Conservation (phyloP, 2,113 vertebrate species). For the Myrmecophaga tridactyla region DNA sequence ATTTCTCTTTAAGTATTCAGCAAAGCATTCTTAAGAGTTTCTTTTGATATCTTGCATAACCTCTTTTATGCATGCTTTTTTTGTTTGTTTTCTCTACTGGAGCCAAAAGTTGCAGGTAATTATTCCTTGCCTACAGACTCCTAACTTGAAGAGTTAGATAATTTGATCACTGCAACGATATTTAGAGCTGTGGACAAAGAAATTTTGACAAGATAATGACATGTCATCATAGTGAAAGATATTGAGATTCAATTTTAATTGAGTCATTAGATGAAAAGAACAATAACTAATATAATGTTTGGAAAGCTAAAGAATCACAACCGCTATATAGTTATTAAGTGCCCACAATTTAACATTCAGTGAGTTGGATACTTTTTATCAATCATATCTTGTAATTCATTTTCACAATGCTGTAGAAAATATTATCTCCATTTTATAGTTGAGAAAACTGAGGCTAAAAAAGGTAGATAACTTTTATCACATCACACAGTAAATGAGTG, state of each 20-base stretch:
- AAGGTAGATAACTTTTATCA: not conserved
- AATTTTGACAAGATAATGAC: not conserved
- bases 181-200: constrained; percentile 16
- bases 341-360: not conserved
- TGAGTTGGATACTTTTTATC: not conserved
- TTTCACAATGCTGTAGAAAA: not conserved
- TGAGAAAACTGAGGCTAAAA: not conserved
- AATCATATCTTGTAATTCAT: not conserved
- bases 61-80: not conserved
- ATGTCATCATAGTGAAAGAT: not conserved
- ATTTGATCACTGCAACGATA: not conserved
- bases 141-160: not conserved
- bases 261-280: not conserved
- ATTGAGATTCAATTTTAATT: not conserved
- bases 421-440: not conserved
- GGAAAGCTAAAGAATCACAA: not conserved
- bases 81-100: not conserved
- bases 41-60: not conserved
- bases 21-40: not conserved
- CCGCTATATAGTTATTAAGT: not conserved
- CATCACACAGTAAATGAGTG: not conserved
- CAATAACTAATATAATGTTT: not conserved
- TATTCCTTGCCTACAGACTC: not conserved
- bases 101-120: not conserved
- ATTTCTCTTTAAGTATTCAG: not conserved